Base-by-base conservation (phyloP, 2,113 vertebrate species). In the Coryphaenoides rupestris region DNA sequence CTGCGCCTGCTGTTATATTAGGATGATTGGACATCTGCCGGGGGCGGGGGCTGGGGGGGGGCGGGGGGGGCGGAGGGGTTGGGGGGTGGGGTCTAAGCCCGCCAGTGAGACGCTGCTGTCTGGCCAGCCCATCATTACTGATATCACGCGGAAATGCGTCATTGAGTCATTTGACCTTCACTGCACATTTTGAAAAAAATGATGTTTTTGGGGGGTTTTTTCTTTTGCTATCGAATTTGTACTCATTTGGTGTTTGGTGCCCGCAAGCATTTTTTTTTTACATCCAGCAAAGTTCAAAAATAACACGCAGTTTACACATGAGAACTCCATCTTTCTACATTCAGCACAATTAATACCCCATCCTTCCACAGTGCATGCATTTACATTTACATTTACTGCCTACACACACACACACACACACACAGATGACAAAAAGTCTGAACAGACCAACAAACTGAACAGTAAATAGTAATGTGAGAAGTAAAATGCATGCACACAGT, bases 271-370 rank as follows among this genome's bases (percentile, higher is more conserved):
- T 5, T 40, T 40, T 5, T 40, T 5, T 40, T 40, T 5, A 40
- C 33, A 6, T 40, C 33, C 9, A 9, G 7, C 65, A 54, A 77
- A 68, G 21, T 67, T 45, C 61, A 62, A 60, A 67, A 60, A 52
- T 76, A 55, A 2, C 57, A 58, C n/a, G n/a, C n/a, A n/a, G n/a
- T 54, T 72, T 65, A 15, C 84, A 80, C 57, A 82, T 83, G 63
- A 70, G 83, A 84, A 79, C 60, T 21, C 78, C 89, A 87, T 92
- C 88, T 92, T 94, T 93, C 92, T 95, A 91, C 90, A 86, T 93
- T 93, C 92, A 91, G 77, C 75, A 66, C 90, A 92, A 93, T 94
- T 91, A 92, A 94, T 93, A 84, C 82, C 87, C 89, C 87, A 80
- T 59, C 83, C 91, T 90, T 91, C 87, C 83, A 86, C 6, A 80